These are phyloP conservation scores for Drosophila sproati DNA, from an alignment of 1,140 invertebrate species.

Conservation along the genomic window DNA sequence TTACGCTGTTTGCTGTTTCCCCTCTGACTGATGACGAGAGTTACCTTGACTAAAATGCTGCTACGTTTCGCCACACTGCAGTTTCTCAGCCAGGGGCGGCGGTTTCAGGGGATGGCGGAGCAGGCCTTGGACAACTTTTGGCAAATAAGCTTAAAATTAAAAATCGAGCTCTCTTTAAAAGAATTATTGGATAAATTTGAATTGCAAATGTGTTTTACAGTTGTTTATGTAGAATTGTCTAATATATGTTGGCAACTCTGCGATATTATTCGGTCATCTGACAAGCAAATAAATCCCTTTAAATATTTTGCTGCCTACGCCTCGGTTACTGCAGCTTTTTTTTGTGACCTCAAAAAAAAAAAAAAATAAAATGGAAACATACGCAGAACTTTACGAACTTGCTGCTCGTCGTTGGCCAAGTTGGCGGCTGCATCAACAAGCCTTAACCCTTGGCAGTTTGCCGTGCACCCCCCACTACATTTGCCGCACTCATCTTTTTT, in stretches of 20 bases:
- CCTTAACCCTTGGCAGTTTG: not conserved
- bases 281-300: not conserved
- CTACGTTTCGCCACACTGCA: slow-evolving; percentile 12
- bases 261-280: too few relatives aligned
- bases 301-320: not conserved
- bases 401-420: not conserved
- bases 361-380: not conserved
- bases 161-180: too few relatives aligned
- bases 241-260: too few relatives aligned
- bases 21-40: slow-evolving; percentile 36
- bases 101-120: too few relatives aligned
- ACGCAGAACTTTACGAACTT: slow-evolving; percentile 4
- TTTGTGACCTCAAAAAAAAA: too few relatives aligned
- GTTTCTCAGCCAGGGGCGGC: not conserved
- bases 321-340: slow-evolving; percentile 1
- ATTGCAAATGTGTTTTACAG: too few relatives aligned
- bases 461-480: not conserved
- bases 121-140: too few relatives aligned
- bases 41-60: slow-evolving; percentile 44
- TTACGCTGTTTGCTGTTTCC: slow-evolving; percentile 20
- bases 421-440: slow-evolving; percentile 5
- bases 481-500: not conserved
- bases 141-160: not conserved
- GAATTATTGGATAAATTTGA: too few relatives aligned
- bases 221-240: too few relatives aligned